Base-by-base conservation (phyloP, 2,113 vertebrate genomes). In the Nothoprocta pentlandii region DNA sequence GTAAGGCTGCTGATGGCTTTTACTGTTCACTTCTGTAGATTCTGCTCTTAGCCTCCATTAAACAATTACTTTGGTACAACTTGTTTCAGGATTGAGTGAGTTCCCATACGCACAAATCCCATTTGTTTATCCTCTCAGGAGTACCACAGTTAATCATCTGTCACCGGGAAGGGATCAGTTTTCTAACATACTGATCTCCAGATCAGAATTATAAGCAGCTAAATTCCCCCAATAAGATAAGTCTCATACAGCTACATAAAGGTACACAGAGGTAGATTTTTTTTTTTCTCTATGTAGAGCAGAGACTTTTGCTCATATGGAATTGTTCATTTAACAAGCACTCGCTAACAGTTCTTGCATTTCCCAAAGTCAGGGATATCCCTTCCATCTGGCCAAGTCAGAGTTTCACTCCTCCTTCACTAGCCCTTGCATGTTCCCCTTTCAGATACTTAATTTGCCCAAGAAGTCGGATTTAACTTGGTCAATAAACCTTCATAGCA, bases 391-490 rank as follows among this genome's bases (percentile, higher is more conserved):
- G 76, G 81, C 86, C 10, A 63, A 84, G 62, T 59, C 77, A 87
- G 77, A 74, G n/a, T 73, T 95, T 69, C 47, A 58, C 44, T 39
- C 77, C 21, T 34, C 8, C 32, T 71, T 49, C 41, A 68, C 41
- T 36, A 28, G 67, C 44, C 64, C 34, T 83, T 83, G 70, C 34
- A 47, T 21, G 85, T 56, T 32, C 25, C 34, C 39, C 28, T 51
- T 75, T 81, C 81, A 87, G 74, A 76, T 81, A 47, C 67, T 74
- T 83, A 32, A 76, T 63, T 87, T 75, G 6, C 75, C 78, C 25
- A 41, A 51, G 86, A 91, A 87, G 73, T 70, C 70, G 81, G 53
- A 94, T 87, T 87, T 82, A 86, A 78, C 53, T 63, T 17, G 10
- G 44, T 53, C 69, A 7, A 70, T 42, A 56, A 49, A 41, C 20